Base-by-base conservation (phyloP, 2,888 invertebrate species). In the Sussaba pulchella region DNA sequence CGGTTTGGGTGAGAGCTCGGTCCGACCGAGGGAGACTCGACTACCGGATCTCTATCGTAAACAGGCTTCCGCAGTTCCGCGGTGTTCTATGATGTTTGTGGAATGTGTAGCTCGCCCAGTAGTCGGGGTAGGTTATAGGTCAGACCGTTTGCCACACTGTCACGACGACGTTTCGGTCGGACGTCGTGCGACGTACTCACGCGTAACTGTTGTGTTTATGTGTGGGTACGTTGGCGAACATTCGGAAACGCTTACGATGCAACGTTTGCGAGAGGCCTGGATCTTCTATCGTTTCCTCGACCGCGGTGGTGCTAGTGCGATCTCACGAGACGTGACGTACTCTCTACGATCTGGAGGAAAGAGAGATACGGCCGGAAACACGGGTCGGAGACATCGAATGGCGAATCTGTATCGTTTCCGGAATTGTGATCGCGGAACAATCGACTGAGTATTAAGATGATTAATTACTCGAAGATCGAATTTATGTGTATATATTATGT, bases 71-170 rank as follows among this genome's bases (percentile, higher is more conserved):
- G 64, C 14, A 59, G 50, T 47, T 6, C 31, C 36, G 45, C 47
- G 72, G 19, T 74, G 73, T 54, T 74, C 54, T 64, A 74, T 57
- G 73, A 74, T 74, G 64, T 74, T 74, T 74, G 73, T 31, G 54
- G 66, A 74, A 45, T 63, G n/a, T n/a, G 63, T 31, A 39, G 52
- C 14, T 19, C n/a, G 52, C 6, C 4, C 43, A 45, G 57, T 66
- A 66, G 64, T 66, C 57, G 24, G 17, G 50, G 52, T 63, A 52
- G 26, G 54, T 57, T 54, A 74, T 43, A 21, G 57, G 31, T 0
- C 50, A 41, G 66, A 59, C 59, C 24, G 57, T 26, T 45, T 36
- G 12, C 45, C 61, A 39, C 43, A 39, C 43, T 50, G 36, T 17
- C 39, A 43, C 54, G 31, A 12, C 12, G 36, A 50, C 39, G 19